A percentile compares a stretch with the other conserved stretches of the same genome.
Evolutionary conservation across 2,113 vertebrate species (phyloP).

Genomic region (Microtus pennsylvanicus): DNA sequence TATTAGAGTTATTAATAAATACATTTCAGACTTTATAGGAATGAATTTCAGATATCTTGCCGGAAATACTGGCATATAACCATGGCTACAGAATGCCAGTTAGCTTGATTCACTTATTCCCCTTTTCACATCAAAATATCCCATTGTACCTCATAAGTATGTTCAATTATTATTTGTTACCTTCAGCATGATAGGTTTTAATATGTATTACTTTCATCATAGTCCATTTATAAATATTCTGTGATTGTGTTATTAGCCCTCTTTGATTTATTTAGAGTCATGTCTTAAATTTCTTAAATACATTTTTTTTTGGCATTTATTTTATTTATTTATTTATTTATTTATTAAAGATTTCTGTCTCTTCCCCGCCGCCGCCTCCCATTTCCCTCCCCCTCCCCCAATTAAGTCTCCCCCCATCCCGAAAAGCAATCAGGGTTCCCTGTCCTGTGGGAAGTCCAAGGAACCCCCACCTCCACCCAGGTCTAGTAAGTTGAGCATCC

Average conservation of each 20-base stretch:
- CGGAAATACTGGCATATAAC: neutral
- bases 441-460: no score
- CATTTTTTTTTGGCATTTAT: no score
- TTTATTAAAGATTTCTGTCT: no score
- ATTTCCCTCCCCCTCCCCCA: no score
- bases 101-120: neutral
- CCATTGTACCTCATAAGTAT: neutral
- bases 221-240: slow-evolving; percentile 23
- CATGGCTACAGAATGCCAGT: neutral
- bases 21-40: no score
- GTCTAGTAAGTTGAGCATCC: no score
- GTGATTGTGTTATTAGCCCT: neutral
- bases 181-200: neutral
- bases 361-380: no score
- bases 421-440: no score
- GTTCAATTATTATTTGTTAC: neutral
- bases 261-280: neutral
- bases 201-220: neutral
- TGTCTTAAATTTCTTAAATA: neutral
- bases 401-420: no score
- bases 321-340: no score
- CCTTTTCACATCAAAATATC: neutral
- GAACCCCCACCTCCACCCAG: no score
- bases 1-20: no score
- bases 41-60: neutral